phyloP scores from a whole-genome alignment of 2,113 vertebrate genomes.

The Leucoraja erinaceus region DNA sequence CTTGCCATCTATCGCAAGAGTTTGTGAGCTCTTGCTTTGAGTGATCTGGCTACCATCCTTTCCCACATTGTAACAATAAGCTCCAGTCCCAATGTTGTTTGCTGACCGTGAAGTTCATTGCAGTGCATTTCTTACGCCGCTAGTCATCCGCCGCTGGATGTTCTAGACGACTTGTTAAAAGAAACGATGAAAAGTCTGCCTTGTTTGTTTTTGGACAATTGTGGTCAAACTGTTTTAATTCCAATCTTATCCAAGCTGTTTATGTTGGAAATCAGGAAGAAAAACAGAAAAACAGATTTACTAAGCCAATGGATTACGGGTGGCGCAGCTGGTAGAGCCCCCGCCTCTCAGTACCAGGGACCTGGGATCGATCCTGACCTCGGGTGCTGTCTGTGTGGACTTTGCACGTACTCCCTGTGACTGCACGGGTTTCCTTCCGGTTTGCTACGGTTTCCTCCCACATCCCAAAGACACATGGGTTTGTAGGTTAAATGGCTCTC shows the following conservation, averaged over 20 bases:
- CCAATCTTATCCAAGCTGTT: not conserved
- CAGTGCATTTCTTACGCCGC: not conserved
- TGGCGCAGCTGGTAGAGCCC: too few species aligned
- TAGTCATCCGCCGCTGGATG: not conserved
- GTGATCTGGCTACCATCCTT: not conserved
- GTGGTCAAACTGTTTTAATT: not conserved
- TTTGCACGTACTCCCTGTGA: too few species aligned
- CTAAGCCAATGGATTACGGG: not conserved
- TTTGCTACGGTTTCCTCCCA: too few species aligned
- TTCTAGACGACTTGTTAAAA: not conserved
- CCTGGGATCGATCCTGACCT: too few species aligned
- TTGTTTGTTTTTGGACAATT: not conserved
- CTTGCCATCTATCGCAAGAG: too few species aligned
- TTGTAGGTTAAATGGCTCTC: too few species aligned
- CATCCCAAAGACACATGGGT: too few species aligned
- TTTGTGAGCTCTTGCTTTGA: not conserved
- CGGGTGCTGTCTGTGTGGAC: too few species aligned
- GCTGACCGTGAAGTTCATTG: not conserved
- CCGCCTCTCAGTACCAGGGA: too few species aligned
- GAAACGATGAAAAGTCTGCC: not conserved
- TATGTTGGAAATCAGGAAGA: not conserved
- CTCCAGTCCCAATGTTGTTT: not conserved
- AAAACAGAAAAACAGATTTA: not conserved
- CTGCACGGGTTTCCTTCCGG: too few species aligned
- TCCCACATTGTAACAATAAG: not conserved